These are phyloP conservation scores for Tenthredo mesomela DNA, from an alignment of 2,888 invertebrate species.

Conservation along the genomic window DNA sequence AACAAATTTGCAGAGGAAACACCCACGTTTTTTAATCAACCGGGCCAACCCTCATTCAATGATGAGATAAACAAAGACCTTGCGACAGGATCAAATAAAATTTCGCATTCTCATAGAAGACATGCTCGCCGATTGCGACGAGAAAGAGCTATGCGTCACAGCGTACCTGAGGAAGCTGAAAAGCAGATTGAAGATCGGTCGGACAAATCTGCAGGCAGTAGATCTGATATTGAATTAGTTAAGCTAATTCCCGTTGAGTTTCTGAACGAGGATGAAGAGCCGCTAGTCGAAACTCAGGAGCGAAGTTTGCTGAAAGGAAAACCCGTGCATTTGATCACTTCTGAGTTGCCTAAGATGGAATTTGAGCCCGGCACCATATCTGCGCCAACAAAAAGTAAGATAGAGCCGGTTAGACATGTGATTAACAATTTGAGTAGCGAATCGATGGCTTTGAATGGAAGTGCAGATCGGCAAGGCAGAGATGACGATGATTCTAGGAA, in stretches of 20 bases:
- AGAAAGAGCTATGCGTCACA: conserved; percentile 24
- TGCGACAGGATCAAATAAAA: neutral
- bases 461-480: neutral
- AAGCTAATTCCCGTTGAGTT: conserved; percentile 56
- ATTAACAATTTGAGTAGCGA: neutral
- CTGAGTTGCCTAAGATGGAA: conserved; percentile 55
- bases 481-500: neutral
- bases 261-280: neutral
- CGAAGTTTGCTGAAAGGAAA: neutral
- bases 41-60: neutral
- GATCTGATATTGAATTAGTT: conserved; percentile 53
- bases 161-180: neutral
- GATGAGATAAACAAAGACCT: neutral
- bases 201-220: neutral
- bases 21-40: neutral
- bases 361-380: neutral
- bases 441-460: neutral
- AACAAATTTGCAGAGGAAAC: neutral
- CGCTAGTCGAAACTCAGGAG: neutral
- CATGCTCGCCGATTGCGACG: neutral
- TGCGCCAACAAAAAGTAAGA: neutral
- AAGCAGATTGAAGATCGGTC: conserved; percentile 16
- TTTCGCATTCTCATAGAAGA: neutral
- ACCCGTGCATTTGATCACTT: conserved; percentile 48
- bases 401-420: neutral